These are phyloP conservation scores for Charina bottae DNA, from an alignment of 2,113 vertebrate species.

Conservation along the genomic window DNA sequence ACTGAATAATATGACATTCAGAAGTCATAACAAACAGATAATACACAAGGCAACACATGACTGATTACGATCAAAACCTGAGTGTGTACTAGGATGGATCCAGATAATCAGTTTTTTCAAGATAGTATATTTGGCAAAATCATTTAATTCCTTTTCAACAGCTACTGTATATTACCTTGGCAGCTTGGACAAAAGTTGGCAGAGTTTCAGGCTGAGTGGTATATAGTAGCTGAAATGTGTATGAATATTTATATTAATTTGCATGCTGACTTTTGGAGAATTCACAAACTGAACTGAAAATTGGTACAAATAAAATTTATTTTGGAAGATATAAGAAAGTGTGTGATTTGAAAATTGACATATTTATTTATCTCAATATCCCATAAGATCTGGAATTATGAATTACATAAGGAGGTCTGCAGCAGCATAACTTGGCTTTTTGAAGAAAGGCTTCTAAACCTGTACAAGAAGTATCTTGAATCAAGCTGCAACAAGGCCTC, in stretches of 20 bases:
- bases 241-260: conserved; percentile 2
- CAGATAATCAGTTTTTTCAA: neutral
- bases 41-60: neutral
- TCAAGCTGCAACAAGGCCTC: neutral
- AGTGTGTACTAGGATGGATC: neutral
- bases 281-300: neutral
- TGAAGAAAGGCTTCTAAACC: neutral
- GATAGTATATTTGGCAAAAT: neutral
- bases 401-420: neutral
- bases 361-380: neutral
- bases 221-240: neutral
- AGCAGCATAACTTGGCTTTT: neutral
- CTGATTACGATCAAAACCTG: neutral
- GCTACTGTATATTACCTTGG: neutral
- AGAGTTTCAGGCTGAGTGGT: neutral
- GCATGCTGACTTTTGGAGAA: neutral
- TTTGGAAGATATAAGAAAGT: neutral
- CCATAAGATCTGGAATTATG: neutral
- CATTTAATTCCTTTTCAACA: neutral
- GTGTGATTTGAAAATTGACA: neutral
- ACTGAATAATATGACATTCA: neutral
- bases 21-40: neutral
- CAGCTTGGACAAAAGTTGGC: neutral
- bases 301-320: neutral
- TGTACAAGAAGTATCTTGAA: neutral